phyloP scores from a whole-genome alignment of 2,888 invertebrate species.

The Diplolepis rosae region DNA sequence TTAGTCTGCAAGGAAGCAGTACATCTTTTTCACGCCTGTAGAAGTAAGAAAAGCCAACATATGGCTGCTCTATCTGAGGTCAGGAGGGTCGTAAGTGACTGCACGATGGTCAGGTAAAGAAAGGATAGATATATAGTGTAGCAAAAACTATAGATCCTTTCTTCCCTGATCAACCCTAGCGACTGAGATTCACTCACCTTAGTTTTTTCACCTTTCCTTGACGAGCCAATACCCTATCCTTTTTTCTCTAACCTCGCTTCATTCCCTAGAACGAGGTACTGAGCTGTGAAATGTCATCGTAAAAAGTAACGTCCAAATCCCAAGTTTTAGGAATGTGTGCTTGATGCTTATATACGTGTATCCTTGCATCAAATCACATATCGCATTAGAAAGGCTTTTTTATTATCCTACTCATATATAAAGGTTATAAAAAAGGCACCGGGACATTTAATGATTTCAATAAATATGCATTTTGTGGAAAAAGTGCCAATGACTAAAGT shows the following conservation, averaged over 20 bases:
- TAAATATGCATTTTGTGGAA: too few species aligned
- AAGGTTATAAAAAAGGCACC: too few species aligned
- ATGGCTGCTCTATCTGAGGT: background rate
- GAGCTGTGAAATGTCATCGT: slow-evolving; percentile 4
- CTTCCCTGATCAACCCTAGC: background rate
- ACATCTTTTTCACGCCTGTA: background rate
- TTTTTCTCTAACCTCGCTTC: background rate
- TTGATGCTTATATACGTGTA: background rate
- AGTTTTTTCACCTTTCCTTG: slow-evolving; percentile 3
- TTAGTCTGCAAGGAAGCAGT: background rate
- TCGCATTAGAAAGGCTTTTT: background rate
- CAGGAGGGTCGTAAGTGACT: background rate
- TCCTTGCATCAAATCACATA: background rate
- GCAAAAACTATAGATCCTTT: background rate
- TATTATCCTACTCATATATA: background rate
- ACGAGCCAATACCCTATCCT: background rate
- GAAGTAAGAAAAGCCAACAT: background rate
- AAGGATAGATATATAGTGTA: background rate
- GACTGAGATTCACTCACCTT: slow-evolving; percentile 5
- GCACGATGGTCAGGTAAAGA: background rate
- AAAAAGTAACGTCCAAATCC: slow-evolving; percentile 1
- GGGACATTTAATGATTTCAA: too few species aligned
- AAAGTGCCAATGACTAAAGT: too few species aligned
- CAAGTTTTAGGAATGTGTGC: background rate
- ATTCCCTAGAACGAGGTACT: background rate